Conservation (phyloP, 64 coral and sea anemone genomes). For the Astreopora myriophthalma region DNA sequence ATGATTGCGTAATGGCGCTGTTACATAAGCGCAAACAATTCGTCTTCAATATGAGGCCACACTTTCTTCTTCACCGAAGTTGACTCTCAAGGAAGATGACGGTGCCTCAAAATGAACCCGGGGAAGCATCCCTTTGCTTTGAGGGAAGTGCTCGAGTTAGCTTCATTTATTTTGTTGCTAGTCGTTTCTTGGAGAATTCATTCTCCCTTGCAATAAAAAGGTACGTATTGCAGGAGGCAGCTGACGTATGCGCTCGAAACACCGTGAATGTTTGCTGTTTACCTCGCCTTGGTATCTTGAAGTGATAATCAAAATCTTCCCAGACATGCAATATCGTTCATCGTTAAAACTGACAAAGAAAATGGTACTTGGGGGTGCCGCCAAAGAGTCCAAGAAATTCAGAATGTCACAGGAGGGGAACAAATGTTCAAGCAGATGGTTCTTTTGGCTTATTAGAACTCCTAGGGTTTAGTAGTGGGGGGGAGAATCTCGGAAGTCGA, state of each 20-base stretch:
- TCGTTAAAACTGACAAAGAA: neutral
- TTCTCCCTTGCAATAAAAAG: neutral
- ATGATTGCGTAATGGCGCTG: neutral
- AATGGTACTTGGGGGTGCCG: neutral
- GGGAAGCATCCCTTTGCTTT: neutral
- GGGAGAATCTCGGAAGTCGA: no score
- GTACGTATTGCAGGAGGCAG: neutral
- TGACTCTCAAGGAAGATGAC: no score
- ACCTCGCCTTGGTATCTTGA: neutral
- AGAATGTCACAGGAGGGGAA: no score
- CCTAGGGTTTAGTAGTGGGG: no score
- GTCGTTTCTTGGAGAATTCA: neutral
- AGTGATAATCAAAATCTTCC: neutral
- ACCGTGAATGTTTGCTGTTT: neutral
- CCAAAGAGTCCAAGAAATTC: neutral
- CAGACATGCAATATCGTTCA: neutral
- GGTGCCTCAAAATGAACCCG: neutral
- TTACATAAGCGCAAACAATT: neutral
- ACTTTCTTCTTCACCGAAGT: no score
- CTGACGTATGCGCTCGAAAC: neutral
- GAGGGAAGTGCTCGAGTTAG: neutral
- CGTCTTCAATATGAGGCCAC: neutral
- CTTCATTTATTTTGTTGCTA: neutral
- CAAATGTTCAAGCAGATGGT: neutral
- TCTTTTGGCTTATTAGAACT: no score